phyloP scores from a whole-genome alignment of 2,888 invertebrate genomes.

The Penaeus monodon region DNA sequence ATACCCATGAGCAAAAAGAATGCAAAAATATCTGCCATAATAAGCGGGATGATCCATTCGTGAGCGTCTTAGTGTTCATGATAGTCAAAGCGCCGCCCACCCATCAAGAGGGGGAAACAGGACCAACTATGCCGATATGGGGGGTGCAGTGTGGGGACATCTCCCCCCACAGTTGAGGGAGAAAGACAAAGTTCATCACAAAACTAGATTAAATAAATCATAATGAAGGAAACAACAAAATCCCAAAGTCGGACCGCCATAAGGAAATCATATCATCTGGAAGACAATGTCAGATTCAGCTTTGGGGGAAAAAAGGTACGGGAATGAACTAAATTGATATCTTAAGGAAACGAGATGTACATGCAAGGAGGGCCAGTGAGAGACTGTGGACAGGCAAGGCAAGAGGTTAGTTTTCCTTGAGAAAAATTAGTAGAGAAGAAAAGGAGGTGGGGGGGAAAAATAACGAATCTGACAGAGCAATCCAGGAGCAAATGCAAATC shows the following conservation, averaged over 20 bases:
- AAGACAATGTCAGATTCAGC: conserved; percentile 40
- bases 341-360: not conserved
- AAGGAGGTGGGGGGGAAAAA: not conserved
- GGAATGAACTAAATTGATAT: not conserved
- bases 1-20: not conserved
- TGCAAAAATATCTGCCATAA: not conserved
- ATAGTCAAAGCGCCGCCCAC: no score
- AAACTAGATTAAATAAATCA: no score
- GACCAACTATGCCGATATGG: no score
- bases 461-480: not conserved
- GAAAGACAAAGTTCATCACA: no score
- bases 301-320: not conserved
- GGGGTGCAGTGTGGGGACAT: no score
- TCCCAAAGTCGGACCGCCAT: conserved; percentile 31
- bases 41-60: not conserved
- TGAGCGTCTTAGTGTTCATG: not conserved
- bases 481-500: not conserved
- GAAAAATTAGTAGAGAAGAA: not conserved
- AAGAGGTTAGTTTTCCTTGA: not conserved
- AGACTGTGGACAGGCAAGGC: conserved; percentile 1
- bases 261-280: conserved; percentile 31
- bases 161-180: no score
- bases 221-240: conserved; percentile 7
- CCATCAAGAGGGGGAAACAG: no score
- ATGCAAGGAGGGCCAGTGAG: not conserved